A percentile compares a stretch with the other conserved stretches of the same genome.
phyloP scores from a whole-genome alignment of 2,113 vertebrate species.

The Dasyprocta punctata region DNA sequence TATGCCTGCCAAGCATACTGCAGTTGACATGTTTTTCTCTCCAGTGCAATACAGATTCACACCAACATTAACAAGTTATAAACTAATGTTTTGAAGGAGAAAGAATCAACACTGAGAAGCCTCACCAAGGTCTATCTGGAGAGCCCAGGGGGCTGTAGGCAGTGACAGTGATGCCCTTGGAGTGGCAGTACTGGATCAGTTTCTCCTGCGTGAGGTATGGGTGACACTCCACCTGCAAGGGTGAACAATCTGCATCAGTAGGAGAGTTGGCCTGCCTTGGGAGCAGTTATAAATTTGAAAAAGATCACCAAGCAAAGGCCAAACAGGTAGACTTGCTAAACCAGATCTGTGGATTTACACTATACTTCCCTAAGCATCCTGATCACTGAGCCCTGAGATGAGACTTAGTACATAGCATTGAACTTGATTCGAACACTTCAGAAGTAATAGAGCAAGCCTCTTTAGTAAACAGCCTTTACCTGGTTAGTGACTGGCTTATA shows the following conservation, averaged over 20 bases:
- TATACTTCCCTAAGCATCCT: too few relatives aligned
- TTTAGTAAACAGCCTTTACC: slow-evolving; percentile 80
- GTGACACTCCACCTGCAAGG: slow-evolving; percentile 92
- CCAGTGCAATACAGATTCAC: not conserved
- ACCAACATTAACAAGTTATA: not conserved
- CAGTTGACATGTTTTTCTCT: not conserved
- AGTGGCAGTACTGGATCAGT: slow-evolving; percentile 91
- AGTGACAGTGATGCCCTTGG: slow-evolving; percentile 90
- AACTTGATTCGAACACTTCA: not conserved
- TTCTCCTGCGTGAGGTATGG: slow-evolving; percentile 94
- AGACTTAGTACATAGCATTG: not conserved
- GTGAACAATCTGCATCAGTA: not conserved
- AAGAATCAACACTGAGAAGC: accelerated
- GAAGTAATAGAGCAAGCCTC: not conserved
- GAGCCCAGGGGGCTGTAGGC: slow-evolving; percentile 94
- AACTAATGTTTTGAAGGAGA: not conserved
- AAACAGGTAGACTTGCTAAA: not conserved
- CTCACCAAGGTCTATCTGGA: slow-evolving; percentile 92
- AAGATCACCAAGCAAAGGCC: not conserved
- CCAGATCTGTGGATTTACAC: not conserved
- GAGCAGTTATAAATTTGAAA: not conserved
- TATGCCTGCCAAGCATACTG: not conserved
- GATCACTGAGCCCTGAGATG: too few relatives aligned
- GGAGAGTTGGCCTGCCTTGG: not conserved
- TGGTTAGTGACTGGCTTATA: slow-evolving; percentile 91